Percentiles rank a stretch among this genome's conserved stretches.
Conservation (phyloP, 1,140 invertebrate genomes). For the Dufourea novaeangliae region DNA sequence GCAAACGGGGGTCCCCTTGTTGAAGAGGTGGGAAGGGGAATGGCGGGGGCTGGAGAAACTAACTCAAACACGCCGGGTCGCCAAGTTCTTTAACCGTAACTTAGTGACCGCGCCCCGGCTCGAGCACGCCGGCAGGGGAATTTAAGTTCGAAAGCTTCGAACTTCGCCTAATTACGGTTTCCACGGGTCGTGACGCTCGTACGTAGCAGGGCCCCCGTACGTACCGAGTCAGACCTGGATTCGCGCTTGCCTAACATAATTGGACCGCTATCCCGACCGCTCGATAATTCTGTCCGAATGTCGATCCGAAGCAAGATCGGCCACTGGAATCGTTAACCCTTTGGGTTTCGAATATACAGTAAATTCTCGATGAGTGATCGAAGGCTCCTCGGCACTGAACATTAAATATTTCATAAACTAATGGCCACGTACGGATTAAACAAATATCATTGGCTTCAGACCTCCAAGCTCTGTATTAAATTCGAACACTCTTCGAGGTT, state of each 20-base stretch:
- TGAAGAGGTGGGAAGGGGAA: slow-evolving; percentile 3
- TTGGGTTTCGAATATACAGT: too few relatives aligned
- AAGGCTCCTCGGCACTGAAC: too few relatives aligned
- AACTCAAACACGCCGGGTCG: slow-evolving; percentile 49
- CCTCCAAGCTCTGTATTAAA: too few relatives aligned
- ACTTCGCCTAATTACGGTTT: slow-evolving; percentile 61
- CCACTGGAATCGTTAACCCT: slow-evolving; percentile 1
- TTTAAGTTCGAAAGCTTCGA: slow-evolving; percentile 60
- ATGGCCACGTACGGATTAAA: too few relatives aligned
- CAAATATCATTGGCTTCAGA: too few relatives aligned
- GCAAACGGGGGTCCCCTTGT: slow-evolving; percentile 32
- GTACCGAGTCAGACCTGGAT: slow-evolving; percentile 10
- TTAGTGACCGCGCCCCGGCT: slow-evolving; percentile 42
- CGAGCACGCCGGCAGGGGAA: slow-evolving; percentile 32
- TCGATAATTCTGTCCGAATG: slow-evolving; percentile 39
- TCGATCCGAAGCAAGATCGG: slow-evolving; percentile 26
- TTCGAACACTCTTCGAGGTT: too few relatives aligned
- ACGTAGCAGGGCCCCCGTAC: slow-evolving; percentile 20
- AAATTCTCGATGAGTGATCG: too few relatives aligned
- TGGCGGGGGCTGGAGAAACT: too few relatives aligned
- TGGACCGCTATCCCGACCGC: slow-evolving; percentile 28
- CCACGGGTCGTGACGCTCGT: slow-evolving; percentile 50
- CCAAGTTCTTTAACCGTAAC: slow-evolving; percentile 62
- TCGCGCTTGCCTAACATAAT: slow-evolving; percentile 38
- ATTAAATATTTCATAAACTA: too few relatives aligned